A percentile compares a stretch with the other conserved stretches of the same genome.
Evolutionary conservation across 1,140 invertebrate genomes (phyloP).

Genomic region (Rhyzopertha dominica): DNA sequence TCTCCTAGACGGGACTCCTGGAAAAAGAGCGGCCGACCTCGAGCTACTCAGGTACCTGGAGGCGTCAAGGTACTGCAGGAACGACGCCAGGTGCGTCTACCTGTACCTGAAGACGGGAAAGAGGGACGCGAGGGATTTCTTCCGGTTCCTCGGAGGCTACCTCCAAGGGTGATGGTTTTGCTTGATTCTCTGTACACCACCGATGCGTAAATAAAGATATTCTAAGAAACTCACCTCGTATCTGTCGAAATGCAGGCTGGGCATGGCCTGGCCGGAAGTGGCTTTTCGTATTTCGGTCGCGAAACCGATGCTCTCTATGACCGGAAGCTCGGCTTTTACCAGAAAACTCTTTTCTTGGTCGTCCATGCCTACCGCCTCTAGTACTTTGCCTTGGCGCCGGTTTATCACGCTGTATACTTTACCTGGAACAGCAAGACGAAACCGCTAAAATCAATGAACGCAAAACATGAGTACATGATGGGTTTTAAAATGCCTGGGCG

Average conservation of each 20-base stretch:
- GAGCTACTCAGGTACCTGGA: too few relatives aligned
- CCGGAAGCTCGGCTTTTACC: slow-evolving; percentile 84
- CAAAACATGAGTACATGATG: slow-evolving; percentile 5
- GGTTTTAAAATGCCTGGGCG: too few relatives aligned
- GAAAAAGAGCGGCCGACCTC: slow-evolving; percentile 20
- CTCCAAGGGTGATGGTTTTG: too few relatives aligned
- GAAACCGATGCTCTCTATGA: slow-evolving; percentile 95
- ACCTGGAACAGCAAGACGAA: slow-evolving; percentile 62
- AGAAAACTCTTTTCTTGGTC: slow-evolving; percentile 84
- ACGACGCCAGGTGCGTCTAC: too few relatives aligned
- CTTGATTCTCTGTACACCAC: too few relatives aligned
- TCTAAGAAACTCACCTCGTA: slow-evolving; percentile 81
- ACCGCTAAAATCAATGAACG: slow-evolving; percentile 7
- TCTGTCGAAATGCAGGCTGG: slow-evolving; percentile 93
- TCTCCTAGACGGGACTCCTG: slow-evolving; percentile 19
- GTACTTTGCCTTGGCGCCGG: slow-evolving; percentile 79
- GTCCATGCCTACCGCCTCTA: slow-evolving; percentile 78
- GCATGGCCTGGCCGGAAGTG: slow-evolving; percentile 92
- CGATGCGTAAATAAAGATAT: too few relatives aligned
- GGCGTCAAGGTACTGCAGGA: too few relatives aligned
- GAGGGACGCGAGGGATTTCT: too few relatives aligned
- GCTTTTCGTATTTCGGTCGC: slow-evolving; percentile 88
- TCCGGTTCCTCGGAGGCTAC: too few relatives aligned
- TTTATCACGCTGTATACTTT: slow-evolving; percentile 91
- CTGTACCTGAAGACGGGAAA: too few relatives aligned